Percentiles rank a stretch among this genome's conserved stretches.
phyloP scores from a whole-genome alignment of 2,888 invertebrate species.

The Eutolmus rufibarbis region DNA sequence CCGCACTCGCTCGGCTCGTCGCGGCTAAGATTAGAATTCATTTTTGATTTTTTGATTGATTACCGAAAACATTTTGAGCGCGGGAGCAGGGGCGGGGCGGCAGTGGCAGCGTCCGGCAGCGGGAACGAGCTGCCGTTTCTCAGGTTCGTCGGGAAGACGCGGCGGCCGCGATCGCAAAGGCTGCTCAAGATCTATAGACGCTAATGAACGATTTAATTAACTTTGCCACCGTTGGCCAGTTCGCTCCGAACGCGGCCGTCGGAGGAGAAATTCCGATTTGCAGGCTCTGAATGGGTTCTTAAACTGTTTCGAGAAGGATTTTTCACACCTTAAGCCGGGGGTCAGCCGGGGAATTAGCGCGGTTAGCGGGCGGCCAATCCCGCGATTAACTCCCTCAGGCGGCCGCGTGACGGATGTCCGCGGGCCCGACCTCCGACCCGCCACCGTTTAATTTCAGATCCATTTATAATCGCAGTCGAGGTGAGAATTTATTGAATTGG shows the following conservation, averaged over 20 bases:
- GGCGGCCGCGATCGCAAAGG: not conserved
- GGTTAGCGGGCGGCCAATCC: not conserved
- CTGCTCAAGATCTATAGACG: slow-evolving; percentile 32
- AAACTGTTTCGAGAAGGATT: slow-evolving; percentile 24
- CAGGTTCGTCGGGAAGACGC: slow-evolving; percentile 17
- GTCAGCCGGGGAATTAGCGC: slow-evolving; percentile 20
- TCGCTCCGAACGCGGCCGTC: not conserved
- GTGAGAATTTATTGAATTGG: slow-evolving; percentile 34
- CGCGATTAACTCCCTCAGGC: not conserved
- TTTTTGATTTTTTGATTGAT: slow-evolving; percentile 48
- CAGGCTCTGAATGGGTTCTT: slow-evolving; percentile 19
- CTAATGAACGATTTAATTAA: slow-evolving; percentile 49
- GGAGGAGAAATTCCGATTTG: slow-evolving; percentile 26
- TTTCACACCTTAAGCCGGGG: slow-evolving; percentile 8
- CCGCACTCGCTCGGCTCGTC: not conserved
- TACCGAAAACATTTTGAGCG: slow-evolving; percentile 45
- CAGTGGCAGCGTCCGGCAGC: slow-evolving; percentile 39
- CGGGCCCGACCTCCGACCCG: not conserved
- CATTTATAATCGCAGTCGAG: slow-evolving; percentile 7
- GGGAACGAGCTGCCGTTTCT: slow-evolving; percentile 43
- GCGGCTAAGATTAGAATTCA: slow-evolving; percentile 10
- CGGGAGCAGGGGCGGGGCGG: not conserved
- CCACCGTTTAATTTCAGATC: slow-evolving; percentile 28
- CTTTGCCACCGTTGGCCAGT: slow-evolving; percentile 47
- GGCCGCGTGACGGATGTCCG: slow-evolving; percentile 21